Evolutionary conservation across 92 coral and sea anemone genomes (phyloP), one percentile per base, ranked within the genome.

Genomic region (Phenganax marumi): DNA sequence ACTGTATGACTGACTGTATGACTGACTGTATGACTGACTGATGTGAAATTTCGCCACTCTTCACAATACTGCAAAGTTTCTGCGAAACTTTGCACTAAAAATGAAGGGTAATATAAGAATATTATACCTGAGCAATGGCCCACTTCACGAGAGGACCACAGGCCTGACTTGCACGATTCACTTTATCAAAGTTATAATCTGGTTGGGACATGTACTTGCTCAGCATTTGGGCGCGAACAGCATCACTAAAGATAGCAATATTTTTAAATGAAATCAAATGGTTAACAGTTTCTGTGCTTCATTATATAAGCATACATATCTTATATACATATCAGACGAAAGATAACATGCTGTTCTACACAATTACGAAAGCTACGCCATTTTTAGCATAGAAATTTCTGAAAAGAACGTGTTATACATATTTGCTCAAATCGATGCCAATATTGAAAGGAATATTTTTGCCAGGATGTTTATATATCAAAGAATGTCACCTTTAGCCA

Each of bases 81-180:
- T 12, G 70, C 17, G 60, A 54, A 54, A 54, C 17, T 10, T 54
- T 9, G n/a, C n/a, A n/a, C n/a, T 63, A 19, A 56, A 63, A 21
- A 16, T 68, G 11, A 33, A 46, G 21, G 12, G 52, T 33, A 39
- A 33, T 19, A 69, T 11, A 12, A 69, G 33, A 12, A 43, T 17
- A 3, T 17, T 63, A 39, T 81, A 93, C 97, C 94, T 94, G 98
- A 58, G 98, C 98, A 26, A 94, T 87, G 6, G 98, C 97, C 98
- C 98, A 94, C 70, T 94, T 94, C 61, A 94, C 98, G 17, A 94
- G 87, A 33, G 98, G 98, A 57, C 98, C 98, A 83, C 97, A 92
- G 16, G 97, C 97, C 75, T 86, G 91, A 85, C 98, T 95, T 54
- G 98, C 97, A 16, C 98, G 92, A 86, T 95, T 95, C 76, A 93